Evolutionary conservation across 2,888 invertebrate species (phyloP), one percentile per base, ranked within the genome.

Genomic region (Conomelus anceps): DNA sequence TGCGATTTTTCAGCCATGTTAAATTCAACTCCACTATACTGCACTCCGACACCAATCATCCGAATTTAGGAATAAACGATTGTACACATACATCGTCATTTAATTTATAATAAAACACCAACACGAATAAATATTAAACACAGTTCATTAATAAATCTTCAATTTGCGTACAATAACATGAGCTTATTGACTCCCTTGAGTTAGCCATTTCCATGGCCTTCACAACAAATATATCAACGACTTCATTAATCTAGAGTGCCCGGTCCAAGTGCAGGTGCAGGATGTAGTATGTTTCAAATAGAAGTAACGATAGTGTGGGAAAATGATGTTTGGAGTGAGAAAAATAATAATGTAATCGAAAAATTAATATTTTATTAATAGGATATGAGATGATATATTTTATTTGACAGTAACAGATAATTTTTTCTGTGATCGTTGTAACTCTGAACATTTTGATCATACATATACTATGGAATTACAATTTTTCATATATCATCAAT

Each of bases 1-100:
- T 94, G 94, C 94, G 94, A 94, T 94, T 94, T 94, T 94, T 95
- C 95, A 94, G 95, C 95, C 95, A 95, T 95, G 94, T 94, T 95
- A 94, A 91, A 89, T 84, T 85, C 22, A 20, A 63, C 63, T 13
- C 63, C 63, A 63, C 63, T 63, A 63, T n/a, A 63, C 63, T n/a
- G 63, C 63, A 63, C 63, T 63, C 63, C 63, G 63, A 63, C 63
- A 63, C 63, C 63, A 63, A 63, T 63, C n/a, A 63, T 3, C 63
- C 63, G 63, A 63, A 63, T n/a, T n/a, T n/a, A n/a, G n/a, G 63
- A 63, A 63, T 63, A 63, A 63, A 63, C 63, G 20, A 63, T 63
- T 63, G 20, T 4, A 63, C 3, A n/a, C 6, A 63, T 63, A 63
- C 63, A 63, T 63, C 3, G 63, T 63, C 63, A 63, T 63, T 63